Evolutionary conservation across 2,113 vertebrate species (phyloP).

Genomic region (Lichenostomus cassidix): DNA sequence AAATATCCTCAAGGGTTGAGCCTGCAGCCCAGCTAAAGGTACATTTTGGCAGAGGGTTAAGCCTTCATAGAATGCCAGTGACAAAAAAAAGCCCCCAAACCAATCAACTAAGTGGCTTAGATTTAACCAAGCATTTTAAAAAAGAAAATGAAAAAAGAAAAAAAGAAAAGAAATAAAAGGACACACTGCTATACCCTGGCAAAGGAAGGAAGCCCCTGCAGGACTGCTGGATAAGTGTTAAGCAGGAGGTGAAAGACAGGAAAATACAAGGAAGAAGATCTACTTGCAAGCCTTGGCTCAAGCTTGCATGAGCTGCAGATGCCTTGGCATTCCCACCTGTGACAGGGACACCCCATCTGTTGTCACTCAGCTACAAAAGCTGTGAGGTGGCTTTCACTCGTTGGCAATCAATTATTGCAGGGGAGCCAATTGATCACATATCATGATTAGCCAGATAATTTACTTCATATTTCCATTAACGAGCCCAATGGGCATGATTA

Average conservation of each 20-base stretch:
- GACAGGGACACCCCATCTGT: background rate
- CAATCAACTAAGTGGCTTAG: background rate
- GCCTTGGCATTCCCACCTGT: background rate
- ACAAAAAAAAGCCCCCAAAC: background rate
- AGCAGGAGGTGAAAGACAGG: background rate
- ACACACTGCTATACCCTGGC: background rate
- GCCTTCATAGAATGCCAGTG: background rate
- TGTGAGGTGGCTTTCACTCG: background rate
- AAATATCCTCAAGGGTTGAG: background rate
- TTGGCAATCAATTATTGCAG: constrained; percentile 5
- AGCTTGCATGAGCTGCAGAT: background rate
- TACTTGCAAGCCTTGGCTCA: background rate
- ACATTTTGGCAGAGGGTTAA: background rate
- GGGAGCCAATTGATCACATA: constrained; percentile 30
- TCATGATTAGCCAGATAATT: constrained; percentile 44
- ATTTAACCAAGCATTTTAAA: background rate
- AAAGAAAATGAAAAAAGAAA: background rate
- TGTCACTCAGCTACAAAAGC: background rate
- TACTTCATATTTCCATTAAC: constrained; percentile 46
- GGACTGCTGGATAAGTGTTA: background rate
- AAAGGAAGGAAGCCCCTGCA: background rate
- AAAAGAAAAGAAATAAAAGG: background rate
- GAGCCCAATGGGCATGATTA: constrained; percentile 39
- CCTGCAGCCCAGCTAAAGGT: background rate
- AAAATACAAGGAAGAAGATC: background rate